These are phyloP conservation scores for Rhinogobius similis DNA, from an alignment of 2,113 vertebrate genomes.

Conservation along the genomic window DNA sequence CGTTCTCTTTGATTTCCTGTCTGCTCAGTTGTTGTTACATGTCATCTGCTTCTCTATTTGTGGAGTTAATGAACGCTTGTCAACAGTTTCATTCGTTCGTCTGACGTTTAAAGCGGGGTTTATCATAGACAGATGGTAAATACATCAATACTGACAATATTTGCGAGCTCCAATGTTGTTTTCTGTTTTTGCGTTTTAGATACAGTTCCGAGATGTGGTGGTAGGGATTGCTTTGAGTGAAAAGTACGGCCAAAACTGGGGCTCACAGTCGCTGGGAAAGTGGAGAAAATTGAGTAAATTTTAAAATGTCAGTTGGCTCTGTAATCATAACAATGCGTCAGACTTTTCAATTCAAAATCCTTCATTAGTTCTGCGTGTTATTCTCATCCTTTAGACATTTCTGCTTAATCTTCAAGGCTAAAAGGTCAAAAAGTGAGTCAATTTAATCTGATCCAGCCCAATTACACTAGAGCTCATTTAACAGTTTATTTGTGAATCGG, in stretches of 20 bases:
- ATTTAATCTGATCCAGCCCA: neutral
- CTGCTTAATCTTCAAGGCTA: neutral
- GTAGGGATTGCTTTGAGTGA: too few relatives aligned
- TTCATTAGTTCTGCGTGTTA: neutral
- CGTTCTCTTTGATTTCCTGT: neutral
- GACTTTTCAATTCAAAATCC: too few relatives aligned
- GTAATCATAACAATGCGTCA: too few relatives aligned
- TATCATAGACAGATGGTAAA: neutral
- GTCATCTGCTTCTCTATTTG: neutral
- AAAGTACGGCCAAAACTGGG: too few relatives aligned
- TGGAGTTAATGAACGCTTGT: neutral
- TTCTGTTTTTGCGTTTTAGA: too few relatives aligned
- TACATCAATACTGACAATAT: neutral
- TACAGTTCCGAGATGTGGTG: too few relatives aligned
- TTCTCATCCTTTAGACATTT: neutral
- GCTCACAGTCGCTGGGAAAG: too few relatives aligned
- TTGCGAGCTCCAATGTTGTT: neutral
- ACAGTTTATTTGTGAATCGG: too few relatives aligned
- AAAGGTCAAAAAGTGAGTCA: neutral
- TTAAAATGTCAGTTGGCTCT: too few relatives aligned
- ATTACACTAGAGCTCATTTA: neutral
- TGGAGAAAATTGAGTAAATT: too few relatives aligned
- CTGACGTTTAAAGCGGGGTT: neutral
- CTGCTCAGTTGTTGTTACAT: neutral
- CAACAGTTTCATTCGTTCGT: neutral